Conservation (phyloP, 2,888 invertebrate species). For the Byasa hedistus region DNA sequence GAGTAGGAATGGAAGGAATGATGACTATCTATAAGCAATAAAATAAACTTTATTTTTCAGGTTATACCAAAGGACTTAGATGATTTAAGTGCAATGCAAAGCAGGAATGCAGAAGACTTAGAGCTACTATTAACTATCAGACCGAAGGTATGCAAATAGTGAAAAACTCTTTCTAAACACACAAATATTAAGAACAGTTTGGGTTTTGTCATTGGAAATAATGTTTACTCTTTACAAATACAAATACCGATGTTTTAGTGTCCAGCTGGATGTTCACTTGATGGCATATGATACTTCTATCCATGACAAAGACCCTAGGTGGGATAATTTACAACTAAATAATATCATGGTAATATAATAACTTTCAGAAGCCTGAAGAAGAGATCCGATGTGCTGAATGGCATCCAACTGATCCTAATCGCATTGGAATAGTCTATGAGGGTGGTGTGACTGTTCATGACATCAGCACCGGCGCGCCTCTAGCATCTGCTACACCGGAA, state of each 20-base stretch:
- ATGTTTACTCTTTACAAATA: too few relatives aligned
- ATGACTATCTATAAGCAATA: too few relatives aligned
- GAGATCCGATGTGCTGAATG: slow-evolving; percentile 91
- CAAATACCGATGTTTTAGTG: too few relatives aligned
- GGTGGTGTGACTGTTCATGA: slow-evolving; percentile 89
- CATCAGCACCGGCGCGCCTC: slow-evolving; percentile 76
- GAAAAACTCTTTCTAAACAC: not conserved
- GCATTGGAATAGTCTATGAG: slow-evolving; percentile 87
- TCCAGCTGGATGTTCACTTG: too few relatives aligned
- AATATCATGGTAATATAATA: too few relatives aligned
- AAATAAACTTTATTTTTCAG: slow-evolving; percentile 43
- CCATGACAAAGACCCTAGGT: too few relatives aligned
- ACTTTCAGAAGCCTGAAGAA: slow-evolving; percentile 75
- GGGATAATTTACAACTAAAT: too few relatives aligned
- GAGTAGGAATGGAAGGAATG: too few relatives aligned
- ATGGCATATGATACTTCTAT: too few relatives aligned
- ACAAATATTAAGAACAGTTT: too few relatives aligned
- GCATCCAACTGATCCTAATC: slow-evolving; percentile 88
- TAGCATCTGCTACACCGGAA: slow-evolving; percentile 72
- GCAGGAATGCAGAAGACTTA: slow-evolving; percentile 68
- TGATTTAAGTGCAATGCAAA: slow-evolving; percentile 66
- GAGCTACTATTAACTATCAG: slow-evolving; percentile 59
- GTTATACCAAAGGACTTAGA: slow-evolving; percentile 73
- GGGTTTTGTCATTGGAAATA: too few relatives aligned
- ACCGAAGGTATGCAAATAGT: slow-evolving; percentile 45